A percentile compares a stretch with the other conserved stretches of the same genome.
Conservation (phyloP, 2,888 invertebrate species). For the Malacosoma neustria region DNA sequence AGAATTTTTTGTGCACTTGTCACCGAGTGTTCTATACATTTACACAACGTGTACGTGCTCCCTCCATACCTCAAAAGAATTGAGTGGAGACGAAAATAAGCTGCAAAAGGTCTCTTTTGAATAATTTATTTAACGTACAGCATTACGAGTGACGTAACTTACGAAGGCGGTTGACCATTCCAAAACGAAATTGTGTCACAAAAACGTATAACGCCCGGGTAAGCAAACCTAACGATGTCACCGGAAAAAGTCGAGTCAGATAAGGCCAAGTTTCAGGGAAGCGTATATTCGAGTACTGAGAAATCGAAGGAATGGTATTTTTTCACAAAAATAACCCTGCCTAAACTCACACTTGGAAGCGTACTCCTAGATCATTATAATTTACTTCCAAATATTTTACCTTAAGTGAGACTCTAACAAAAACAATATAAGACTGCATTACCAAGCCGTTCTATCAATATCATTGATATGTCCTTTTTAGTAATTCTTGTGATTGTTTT, state of each 20-base stretch:
- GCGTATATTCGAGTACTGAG: no score
- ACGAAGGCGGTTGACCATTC: constrained; percentile 11
- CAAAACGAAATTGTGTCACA: constrained; percentile 7
- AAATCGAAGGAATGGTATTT: no score
- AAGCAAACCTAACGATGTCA: background rate
- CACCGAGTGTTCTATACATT: constrained; percentile 14
- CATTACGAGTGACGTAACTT: constrained; percentile 12
- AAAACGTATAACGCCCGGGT: constrained; percentile 1
- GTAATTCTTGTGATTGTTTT: no score
- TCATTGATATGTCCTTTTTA: no score
- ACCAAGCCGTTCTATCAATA: no score
- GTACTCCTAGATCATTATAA: no score
- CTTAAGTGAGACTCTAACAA: no score
- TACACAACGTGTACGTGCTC: constrained; percentile 13
- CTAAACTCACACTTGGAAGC: no score
- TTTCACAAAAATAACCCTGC: no score
- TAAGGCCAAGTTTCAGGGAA: constrained; percentile 11
- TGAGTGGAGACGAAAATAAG: constrained; percentile 18
- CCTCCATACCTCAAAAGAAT: constrained; percentile 13
- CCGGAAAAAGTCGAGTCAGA: constrained; percentile 12
- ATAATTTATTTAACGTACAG: constrained; percentile 32
- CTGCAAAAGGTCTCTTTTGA: constrained; percentile 22
- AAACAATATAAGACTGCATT: no score
- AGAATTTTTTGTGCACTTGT: constrained; percentile 14
- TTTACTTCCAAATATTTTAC: no score